These are phyloP conservation scores for Leuciscus idus DNA, from an alignment of 2,113 vertebrate species.

Conservation along the genomic window DNA sequence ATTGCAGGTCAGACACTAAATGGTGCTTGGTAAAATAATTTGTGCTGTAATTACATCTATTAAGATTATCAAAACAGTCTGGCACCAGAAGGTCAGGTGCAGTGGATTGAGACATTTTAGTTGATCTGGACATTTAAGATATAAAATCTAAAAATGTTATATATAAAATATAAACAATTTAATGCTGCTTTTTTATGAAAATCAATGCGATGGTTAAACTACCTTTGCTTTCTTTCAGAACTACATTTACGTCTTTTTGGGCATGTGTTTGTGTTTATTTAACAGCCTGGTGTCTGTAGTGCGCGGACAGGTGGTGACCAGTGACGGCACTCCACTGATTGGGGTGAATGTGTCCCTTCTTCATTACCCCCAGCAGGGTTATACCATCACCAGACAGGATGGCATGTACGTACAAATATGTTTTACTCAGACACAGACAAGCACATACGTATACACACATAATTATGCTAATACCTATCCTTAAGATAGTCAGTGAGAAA, in stretches of 20 bases:
- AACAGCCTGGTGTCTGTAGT: slow-evolving; percentile 93
- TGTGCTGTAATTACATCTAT: slow-evolving; percentile 40
- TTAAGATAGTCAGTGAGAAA: slow-evolving; percentile 32
- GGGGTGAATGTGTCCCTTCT: slow-evolving; percentile 98
- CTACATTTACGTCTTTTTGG: slow-evolving; percentile 53
- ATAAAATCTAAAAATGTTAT: not conserved
- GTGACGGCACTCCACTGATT: slow-evolving; percentile 95
- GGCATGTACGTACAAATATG: slow-evolving; percentile 86
- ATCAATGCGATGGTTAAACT: not conserved
- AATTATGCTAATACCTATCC: slow-evolving; percentile 30
- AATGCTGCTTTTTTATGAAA: not conserved
- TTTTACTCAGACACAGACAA: slow-evolving; percentile 32
- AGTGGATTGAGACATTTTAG: not conserved
- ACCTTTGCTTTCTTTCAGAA: slow-evolving; percentile 43
- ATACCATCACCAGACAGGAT: slow-evolving; percentile 94
- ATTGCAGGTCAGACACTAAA: slow-evolving; percentile 30
- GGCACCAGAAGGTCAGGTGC: not conserved
- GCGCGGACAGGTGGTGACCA: slow-evolving; percentile 95
- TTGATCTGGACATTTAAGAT: not conserved
- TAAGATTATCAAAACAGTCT: slow-evolving; percentile 49
- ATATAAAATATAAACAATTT: not conserved
- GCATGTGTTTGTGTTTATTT: slow-evolving; percentile 49
- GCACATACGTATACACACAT: slow-evolving; percentile 31
- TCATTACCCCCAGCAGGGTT: slow-evolving; percentile 91
- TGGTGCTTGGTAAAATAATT: slow-evolving; percentile 30